Evolutionary conservation across 2,113 vertebrate genomes (phyloP), one percentile per base, ranked within the genome.

Genomic region (Colossoma macropomum): DNA sequence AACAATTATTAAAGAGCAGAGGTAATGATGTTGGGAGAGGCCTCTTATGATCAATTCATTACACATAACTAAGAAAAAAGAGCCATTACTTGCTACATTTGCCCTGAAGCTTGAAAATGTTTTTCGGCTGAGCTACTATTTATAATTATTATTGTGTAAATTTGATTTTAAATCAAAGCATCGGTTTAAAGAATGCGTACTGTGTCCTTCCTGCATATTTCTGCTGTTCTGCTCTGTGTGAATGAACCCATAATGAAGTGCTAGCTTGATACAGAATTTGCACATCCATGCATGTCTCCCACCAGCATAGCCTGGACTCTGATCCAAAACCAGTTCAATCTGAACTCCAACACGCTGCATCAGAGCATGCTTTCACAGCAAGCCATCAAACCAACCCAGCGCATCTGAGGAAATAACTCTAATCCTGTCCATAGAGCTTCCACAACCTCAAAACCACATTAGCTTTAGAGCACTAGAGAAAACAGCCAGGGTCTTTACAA

Each of bases 341-440:
- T 11, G 11, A 75, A 34, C 28, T 4, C 41, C 63, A 81, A 27
- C 28, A 38, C 54, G 28, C 71, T 41, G 25, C 66, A 79, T 50
- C 52, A 52, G 28, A 81, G 56, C 84, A 85, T 85, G 84, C 84
- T 72, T 76, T 72, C 66, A 72, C 34, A 75, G 48, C 71, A 84
- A 69, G 60, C 69, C 45, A 56, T 30, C n/a, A 28, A 23, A 48
- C 56, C n/a, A 50, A 28, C 66, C n/a, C n/a, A 60, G n/a, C 1
- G 12, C 52, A 60, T 1, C 78, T 65, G 62, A 83, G 28, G 73
- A 28, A 85, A 80, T 62, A 54, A 74, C 45, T 15, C 65, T 28
- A 45, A 21, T 45, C 68, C 23, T 56, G 69, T 74, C 79, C 77
- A 72, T 38, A 83, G 89, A 90, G 89, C 86, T 91, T 92, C 90